These are phyloP conservation scores for Pentamera pediparva DNA, from an alignment of 53 echinoderm and acorn worm species.

Conservation along the genomic window DNA sequence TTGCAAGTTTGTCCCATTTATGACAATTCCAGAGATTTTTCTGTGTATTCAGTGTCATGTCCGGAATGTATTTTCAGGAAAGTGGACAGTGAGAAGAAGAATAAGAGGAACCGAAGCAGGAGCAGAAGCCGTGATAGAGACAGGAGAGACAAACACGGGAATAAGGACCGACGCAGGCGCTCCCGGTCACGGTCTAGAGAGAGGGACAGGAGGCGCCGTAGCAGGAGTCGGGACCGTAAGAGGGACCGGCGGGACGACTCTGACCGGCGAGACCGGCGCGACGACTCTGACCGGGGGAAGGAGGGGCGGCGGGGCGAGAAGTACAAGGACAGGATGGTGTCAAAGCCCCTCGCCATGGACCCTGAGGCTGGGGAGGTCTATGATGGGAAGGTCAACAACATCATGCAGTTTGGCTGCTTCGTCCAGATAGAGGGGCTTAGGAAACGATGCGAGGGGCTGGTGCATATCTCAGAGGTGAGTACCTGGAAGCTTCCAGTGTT, in stretches of 20 bases:
- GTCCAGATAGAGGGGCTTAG: conserved; percentile 85
- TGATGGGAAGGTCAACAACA: conserved; percentile 90
- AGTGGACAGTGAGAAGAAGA: too few species aligned
- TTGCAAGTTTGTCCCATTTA: too few species aligned
- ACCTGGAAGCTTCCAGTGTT: neutral
- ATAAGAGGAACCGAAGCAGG: conserved; percentile 32
- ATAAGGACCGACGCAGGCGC: conserved; percentile 37
- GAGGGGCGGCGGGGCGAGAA: conserved; percentile 51
- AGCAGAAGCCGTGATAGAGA: conserved; percentile 44
- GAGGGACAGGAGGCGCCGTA: conserved; percentile 44
- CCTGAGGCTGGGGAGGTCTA: conserved; percentile 82
- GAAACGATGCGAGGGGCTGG: conserved; percentile 89
- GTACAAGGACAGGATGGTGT: conserved; percentile 72
- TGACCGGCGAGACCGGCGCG: conserved; percentile 29
- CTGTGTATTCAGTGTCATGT: too few species aligned
- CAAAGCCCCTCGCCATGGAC: conserved; percentile 77
- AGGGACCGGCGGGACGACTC: conserved; percentile 30
- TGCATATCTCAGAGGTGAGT: conserved; percentile 95
- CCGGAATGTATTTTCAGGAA: too few species aligned
- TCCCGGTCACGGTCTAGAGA: conserved; percentile 57
- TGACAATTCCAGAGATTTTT: too few species aligned
- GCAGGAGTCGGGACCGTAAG: conserved; percentile 32
- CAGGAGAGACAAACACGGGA: conserved; percentile 40
- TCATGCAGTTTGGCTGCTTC: conserved; percentile 99
- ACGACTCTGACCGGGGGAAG: conserved; percentile 27